Evolutionary conservation across 1,140 invertebrate genomes (phyloP).

Genomic region (Portunus trituberculatus): DNA sequence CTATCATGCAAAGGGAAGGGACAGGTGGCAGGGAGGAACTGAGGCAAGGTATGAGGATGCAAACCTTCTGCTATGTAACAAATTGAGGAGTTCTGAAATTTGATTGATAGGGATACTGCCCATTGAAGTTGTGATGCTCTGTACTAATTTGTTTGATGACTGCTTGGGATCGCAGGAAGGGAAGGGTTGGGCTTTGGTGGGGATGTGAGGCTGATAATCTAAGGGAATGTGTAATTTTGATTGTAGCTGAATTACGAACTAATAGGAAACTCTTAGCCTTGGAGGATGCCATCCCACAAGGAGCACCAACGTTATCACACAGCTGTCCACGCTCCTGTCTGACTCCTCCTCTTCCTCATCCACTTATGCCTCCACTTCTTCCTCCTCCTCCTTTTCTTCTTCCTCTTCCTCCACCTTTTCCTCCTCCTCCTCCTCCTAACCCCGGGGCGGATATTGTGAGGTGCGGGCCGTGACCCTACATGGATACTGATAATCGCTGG

Average conservation of each 20-base stretch:
- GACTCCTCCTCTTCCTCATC: not conserved
- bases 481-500: constrained; percentile 60
- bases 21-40: not conserved
- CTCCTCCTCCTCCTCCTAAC: not conserved
- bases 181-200: not conserved
- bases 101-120: too few species aligned
- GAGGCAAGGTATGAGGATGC: too few species aligned
- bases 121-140: too few species aligned
- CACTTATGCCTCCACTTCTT: not conserved
- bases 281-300: constrained; percentile 28
- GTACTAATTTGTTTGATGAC: not conserved
- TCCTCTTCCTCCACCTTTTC: not conserved
- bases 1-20: not conserved
- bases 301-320: constrained; percentile 67
- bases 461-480: constrained; percentile 54
- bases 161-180: not conserved
- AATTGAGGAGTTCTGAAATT: too few species aligned
- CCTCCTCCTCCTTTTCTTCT: not conserved
- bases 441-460: constrained; percentile 30
- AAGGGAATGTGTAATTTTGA: constrained; percentile 25
- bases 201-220: constrained; percentile 1
- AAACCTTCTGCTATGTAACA: too few species aligned
- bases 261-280: constrained; percentile 49
- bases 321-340: constrained; percentile 44
- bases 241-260: constrained; percentile 48